Evolutionary conservation across 2,888 invertebrate genomes (phyloP).

Genomic region (Lithophane semibrunnea): DNA sequence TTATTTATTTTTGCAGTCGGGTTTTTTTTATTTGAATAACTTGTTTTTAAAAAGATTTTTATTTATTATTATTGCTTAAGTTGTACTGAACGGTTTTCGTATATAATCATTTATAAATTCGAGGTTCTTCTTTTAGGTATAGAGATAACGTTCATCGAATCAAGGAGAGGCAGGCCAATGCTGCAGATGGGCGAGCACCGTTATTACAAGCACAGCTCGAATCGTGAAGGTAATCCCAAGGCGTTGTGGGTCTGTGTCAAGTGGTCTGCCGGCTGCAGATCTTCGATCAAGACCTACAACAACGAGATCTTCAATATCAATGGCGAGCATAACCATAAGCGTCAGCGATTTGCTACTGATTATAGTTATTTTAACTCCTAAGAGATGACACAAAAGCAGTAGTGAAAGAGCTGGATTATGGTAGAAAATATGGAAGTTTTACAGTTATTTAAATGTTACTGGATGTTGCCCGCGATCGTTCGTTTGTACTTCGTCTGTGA

Average conservation of each 20-base stretch:
- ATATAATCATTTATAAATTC: neutral
- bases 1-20: no score
- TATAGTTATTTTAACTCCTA: conserved; percentile 37
- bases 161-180: conserved; percentile 56
- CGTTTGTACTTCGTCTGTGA: no score
- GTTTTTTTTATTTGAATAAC: no score
- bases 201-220: conserved; percentile 71
- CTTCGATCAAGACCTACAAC: conserved; percentile 73
- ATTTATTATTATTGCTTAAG: neutral
- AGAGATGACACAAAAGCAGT: neutral
- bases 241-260: conserved; percentile 74
- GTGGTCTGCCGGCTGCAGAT: conserved; percentile 70
- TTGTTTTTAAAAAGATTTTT: no score
- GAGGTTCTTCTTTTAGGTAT: conserved; percentile 14
- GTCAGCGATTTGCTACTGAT: conserved; percentile 18
- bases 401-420: neutral
- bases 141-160: conserved; percentile 43
- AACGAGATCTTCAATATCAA: conserved; percentile 69
- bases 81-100: no score
- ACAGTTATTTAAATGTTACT: neutral
- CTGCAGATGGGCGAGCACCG: conserved; percentile 67
- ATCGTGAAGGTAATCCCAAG: conserved; percentile 61
- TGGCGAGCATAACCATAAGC: conserved; percentile 70
- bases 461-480: no score
- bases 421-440: neutral